Evolutionary conservation across 2,113 vertebrate species (phyloP), one percentile per base, ranked within the genome.

Genomic region (Atractosteus spatula): DNA sequence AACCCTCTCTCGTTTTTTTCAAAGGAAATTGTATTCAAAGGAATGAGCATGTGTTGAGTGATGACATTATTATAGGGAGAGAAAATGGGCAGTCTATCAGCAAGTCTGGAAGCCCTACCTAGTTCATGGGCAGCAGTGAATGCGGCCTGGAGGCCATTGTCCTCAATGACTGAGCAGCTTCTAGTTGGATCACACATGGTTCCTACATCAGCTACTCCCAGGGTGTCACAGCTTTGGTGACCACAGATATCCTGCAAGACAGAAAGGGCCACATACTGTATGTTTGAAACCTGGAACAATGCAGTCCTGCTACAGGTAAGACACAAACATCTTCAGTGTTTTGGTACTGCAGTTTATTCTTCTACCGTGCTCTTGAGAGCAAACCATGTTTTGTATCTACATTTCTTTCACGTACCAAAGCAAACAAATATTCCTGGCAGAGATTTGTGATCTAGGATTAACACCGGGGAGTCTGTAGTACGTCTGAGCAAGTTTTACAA

Each of bases 171-270:
- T 0, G 95, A 96, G 81, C 97, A 99, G 91, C 97, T 99, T 80
- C 95, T 95, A 84, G 93, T 96, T 61, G 94, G 93, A 77, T 98
- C 94, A 1, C 97, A 99, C 92, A 99, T 96, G 16, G 96, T 98
- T 75, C 96, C 96, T 0, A 95, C 94, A 0, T 99, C 96, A 0
- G 96, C 96, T 76, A 98, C 93, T 0, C 96, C 97, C 69, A 99
- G 82, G 0, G 97, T 98, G 81, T 97, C 93, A 1, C 97, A 99
- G 77, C 92, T 94, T 17, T 94, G 89, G 64, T 96, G 92, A 3
- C 95, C 95, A 0, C 97, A 99, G 85, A 99, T 96, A 74, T 97
- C 94, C 97, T 99, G 86, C 10, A 68, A 3, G 61, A 55, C 61
- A 71, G 62, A 12, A 43, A 59, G 55, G 66, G 56, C 55, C 59